Percentiles rank a stretch among this genome's conserved stretches.
These are phyloP conservation scores for Odontophorus gujanensis DNA, from an alignment of 2,113 vertebrate genomes.

Conservation along the genomic window DNA sequence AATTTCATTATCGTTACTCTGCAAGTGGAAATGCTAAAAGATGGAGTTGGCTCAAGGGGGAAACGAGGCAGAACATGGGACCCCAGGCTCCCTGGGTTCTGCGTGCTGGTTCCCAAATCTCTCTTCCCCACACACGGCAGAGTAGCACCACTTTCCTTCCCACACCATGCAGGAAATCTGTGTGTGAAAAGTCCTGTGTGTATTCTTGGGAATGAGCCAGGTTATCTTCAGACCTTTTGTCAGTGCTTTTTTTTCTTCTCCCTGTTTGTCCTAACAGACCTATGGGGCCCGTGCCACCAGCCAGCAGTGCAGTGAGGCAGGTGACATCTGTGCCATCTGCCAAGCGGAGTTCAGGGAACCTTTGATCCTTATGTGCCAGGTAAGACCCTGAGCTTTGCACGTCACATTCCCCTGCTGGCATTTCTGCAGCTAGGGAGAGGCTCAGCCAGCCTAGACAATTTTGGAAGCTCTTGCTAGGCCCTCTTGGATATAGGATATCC, in stretches of 20 bases:
- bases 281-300: constrained; percentile 91
- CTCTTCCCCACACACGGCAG: neutral
- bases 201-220: neutral
- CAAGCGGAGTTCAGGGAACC: constrained; percentile 95
- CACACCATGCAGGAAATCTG: neutral
- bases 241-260: neutral
- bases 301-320: constrained; percentile 95
- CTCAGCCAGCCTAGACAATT: neutral
- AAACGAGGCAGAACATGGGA: neutral
- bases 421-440: neutral
- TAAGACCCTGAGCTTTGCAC: constrained; percentile 48
- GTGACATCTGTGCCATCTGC: constrained; percentile 95
- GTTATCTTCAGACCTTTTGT: neutral
- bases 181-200: neutral
- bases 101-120: neutral
- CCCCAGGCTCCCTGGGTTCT: neutral
- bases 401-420: fast-evolving
- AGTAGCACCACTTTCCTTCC: fast-evolving
- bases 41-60: constrained; percentile 34
- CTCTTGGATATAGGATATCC: neutral
- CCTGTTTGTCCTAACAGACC: constrained; percentile 75
- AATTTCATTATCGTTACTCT: constrained; percentile 54
- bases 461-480: neutral
- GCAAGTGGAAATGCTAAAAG: constrained; percentile 34
- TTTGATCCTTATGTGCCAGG: constrained; percentile 93